Evolutionary conservation across 2,797 vertebrate species (phyloP), one percentile per base, ranked within the genome.

Genomic region (Pogoniulus pusillus): DNA sequence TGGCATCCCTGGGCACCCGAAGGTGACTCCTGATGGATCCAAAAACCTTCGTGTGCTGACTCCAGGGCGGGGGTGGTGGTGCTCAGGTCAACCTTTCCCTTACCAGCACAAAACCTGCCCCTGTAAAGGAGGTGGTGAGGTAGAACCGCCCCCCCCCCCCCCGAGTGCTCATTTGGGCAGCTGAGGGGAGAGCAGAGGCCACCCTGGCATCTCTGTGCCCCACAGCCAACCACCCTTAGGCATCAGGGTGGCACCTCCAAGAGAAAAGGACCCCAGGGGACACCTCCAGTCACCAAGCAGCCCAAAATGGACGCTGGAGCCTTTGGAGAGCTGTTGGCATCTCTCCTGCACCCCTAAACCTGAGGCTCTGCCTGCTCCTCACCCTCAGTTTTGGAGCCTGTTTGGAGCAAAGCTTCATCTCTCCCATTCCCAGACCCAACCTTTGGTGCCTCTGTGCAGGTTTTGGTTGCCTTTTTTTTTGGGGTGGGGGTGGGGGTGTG

Each of bases 261-360:
- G 35, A 47, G 26, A 26, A 24, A 30, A 29, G 63, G 29, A 23
- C 45, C 47, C 45, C 45, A 23, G 45, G 43, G 72, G 32, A 37
- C 49, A 6, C 4, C 68, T 24, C 68, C 37, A 2, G 12, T 2
- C 72, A 20, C 1, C 0, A n/a, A n/a, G n/a, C n/a, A n/a, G 2
- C 73, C 65, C 51, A 6, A 77, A 41, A 64, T 12, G 49, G 78
- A 30, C 14, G n/a, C 70, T 2, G 9, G 24, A 49, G n/a, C 63
- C 68, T 14, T 20, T 9, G 24, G 47, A 7, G 1, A 6, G 41
- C 58, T 11, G 35, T 66, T 2, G 1, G 12, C 55, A 5, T 1
- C 64, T 23, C 45, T 34, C 53, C 68, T 10, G n/a, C n/a, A n/a
- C n/a, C n/a, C n/a, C n/a, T n/a, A n/a, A n/a, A n/a, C n/a, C n/a